Conservation (phyloP, 2,797 vertebrate genomes). For the Tapera naevia region DNA sequence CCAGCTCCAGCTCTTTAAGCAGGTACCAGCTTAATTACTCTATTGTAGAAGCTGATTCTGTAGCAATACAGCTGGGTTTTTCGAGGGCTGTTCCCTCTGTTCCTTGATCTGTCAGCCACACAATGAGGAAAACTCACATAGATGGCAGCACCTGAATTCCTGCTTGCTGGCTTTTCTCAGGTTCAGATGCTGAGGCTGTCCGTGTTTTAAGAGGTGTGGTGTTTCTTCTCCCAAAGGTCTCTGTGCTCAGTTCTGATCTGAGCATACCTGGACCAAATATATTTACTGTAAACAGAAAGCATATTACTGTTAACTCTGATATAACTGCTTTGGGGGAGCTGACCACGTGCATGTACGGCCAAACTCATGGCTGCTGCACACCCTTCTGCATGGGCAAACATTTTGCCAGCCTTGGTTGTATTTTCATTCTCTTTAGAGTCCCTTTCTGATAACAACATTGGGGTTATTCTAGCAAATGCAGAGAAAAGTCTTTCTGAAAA, state of each 20-base stretch:
- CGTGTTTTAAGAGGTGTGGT: not conserved
- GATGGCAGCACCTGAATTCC: not conserved
- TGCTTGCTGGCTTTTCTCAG: not conserved
- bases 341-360: not conserved
- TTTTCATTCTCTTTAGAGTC: not conserved
- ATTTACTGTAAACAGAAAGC: not conserved
- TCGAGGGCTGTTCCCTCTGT: not conserved
- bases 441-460: not conserved
- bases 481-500: not conserved
- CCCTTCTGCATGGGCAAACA: not conserved
- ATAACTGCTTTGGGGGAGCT: not conserved
- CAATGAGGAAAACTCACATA: not conserved
- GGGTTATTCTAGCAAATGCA: not conserved
- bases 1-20: conserved; percentile 97
- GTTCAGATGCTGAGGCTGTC: not conserved
- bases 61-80: not conserved
- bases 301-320: not conserved
- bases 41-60: not conserved
- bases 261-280: not conserved
- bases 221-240: not conserved
- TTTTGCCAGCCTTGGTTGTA: not conserved
- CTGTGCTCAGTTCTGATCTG: not conserved
- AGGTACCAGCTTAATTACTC: conserved; percentile 76
- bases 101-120: not conserved
- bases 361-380: not conserved